Base-by-base conservation (phyloP, 1,140 invertebrate species). In the Anagrus nilaparvatae region DNA sequence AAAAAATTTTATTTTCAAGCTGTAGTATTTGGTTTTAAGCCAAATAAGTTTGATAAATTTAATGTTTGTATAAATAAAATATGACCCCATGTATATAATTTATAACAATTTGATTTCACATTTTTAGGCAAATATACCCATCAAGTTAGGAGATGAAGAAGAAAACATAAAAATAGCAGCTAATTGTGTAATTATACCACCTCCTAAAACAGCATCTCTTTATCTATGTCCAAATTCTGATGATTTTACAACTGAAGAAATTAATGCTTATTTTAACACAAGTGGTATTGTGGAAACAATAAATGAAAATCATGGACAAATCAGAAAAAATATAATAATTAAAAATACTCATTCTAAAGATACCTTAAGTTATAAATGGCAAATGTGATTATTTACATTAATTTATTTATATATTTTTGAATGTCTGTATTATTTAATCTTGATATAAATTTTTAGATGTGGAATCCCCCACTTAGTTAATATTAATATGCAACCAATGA, bases 1-100 rank as follows among this genome's bases (percentile, higher is more conserved):
- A 16, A 48, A 21, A 23, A 40, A 39, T 20, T 21, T 10, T 43
- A 47, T 7, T 35, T 32, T 1, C 23, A 46, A 19, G 45, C 53
- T 5, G 33, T 65, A 8, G 30, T 61, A 13, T 53, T 65, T 12
- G 54, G 53, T 36, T 65, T 59, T 44, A 45, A 50, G 9, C 58
- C 59, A 12, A 53, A 52, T 20, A 48, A 49, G 37, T 52, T 51
- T 38, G 50, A 48, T 16, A 18, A 13, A n/a, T 56, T 50, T 17
- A 31, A 54, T 32, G 59, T 64, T 42, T 13, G 20, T 37, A n/a
- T n/a, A n/a, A n/a, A n/a, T n/a, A 29, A 17, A 39, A 21, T 13
- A 31, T 36, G 20, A 19, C 13, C 18, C 17, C 12, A 32, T 47
- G 6, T 16, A 23, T 25, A 9, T 32, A 21, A 36, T 18, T 42